Percentiles rank a stretch among this genome's conserved stretches.
These are phyloP conservation scores for Pluvialis apricaria DNA, from an alignment of 2,113 vertebrate genomes.

Conservation along the genomic window DNA sequence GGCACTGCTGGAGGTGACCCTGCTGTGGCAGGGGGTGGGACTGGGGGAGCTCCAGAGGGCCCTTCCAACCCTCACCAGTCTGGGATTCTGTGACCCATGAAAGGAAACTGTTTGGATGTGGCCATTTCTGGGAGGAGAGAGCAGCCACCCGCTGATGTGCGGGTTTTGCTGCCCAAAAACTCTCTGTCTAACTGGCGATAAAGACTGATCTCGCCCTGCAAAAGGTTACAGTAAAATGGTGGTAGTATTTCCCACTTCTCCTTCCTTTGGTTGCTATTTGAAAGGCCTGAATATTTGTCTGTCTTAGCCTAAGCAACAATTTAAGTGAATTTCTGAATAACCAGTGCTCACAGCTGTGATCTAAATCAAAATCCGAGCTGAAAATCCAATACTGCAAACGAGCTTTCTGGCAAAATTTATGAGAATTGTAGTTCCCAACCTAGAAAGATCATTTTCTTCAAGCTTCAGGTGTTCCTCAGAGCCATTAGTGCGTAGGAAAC, in stretches of 20 bases:
- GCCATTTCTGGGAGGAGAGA: neutral
- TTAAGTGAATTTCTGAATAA: neutral
- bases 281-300: neutral
- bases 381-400: neutral
- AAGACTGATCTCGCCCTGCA: neutral
- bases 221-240: neutral
- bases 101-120: accelerated
- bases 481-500: neutral
- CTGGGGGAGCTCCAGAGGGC: too few relatives aligned
- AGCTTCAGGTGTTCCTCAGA: neutral
- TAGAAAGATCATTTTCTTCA: neutral
- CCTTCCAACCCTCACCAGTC: too few relatives aligned
- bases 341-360: neutral
- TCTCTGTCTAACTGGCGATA: neutral
- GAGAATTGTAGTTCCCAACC: neutral
- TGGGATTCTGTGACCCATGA: too few relatives aligned
- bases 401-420: neutral
- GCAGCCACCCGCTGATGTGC: too few relatives aligned
- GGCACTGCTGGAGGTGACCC: too few relatives aligned
- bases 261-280: neutral
- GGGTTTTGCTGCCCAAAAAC: neutral
- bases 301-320: neutral
- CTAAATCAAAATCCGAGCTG: neutral
- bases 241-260: too few relatives aligned
- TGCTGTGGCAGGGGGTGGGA: too few relatives aligned